Conservation (phyloP, 2,113 vertebrate species). For the Cettia cetti region DNA sequence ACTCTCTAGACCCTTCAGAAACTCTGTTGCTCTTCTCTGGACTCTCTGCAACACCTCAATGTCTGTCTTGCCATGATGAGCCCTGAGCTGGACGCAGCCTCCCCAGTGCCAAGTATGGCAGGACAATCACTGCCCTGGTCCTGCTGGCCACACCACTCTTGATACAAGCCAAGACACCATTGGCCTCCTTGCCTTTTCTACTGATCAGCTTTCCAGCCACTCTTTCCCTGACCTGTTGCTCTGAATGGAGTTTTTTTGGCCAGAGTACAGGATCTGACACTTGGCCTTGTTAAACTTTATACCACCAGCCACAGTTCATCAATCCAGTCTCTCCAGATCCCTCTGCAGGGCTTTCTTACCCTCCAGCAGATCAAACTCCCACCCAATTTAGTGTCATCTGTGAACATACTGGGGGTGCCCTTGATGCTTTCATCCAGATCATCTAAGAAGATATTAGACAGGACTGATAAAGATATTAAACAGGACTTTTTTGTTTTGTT, state of each 20-base stretch:
- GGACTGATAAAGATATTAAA: background rate
- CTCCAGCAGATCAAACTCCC: background rate
- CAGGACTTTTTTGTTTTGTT: background rate
- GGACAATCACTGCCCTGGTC: background rate
- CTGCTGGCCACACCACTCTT: too few species aligned
- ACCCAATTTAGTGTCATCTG: fast-evolving
- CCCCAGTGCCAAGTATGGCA: too few species aligned
- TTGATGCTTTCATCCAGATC: background rate
- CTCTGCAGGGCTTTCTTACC: background rate
- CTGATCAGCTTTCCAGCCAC: background rate
- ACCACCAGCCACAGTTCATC: background rate
- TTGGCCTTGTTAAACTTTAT: background rate
- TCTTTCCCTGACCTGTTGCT: background rate
- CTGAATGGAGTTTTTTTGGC: background rate
- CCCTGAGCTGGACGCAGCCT: background rate
- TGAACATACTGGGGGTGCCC: fast-evolving
- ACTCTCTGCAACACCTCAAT: background rate
- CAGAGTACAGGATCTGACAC: fast-evolving
- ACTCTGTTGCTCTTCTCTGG: background rate
- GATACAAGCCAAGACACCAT: too few species aligned
- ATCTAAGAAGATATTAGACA: background rate
- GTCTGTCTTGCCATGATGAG: background rate
- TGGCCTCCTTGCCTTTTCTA: background rate
- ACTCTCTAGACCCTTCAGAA: background rate
- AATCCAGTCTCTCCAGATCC: too few species aligned